Conservation (phyloP, 2,113 vertebrate genomes). For the Ceyx cyanopectus region DNA sequence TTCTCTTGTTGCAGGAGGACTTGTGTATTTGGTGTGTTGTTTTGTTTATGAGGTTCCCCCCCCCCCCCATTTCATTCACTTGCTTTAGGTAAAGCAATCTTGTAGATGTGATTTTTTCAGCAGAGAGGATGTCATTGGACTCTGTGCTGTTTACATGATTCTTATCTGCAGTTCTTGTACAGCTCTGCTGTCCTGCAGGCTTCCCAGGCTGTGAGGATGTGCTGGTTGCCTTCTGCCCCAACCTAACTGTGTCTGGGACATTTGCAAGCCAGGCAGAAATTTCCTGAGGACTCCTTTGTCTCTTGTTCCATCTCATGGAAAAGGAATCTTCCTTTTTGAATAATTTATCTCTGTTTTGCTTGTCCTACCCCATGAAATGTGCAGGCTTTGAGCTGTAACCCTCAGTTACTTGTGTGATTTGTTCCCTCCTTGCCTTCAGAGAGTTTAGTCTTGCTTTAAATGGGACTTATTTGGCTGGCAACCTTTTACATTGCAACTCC, state of each 20-base stretch:
- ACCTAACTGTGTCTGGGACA: background rate
- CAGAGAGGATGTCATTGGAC: background rate
- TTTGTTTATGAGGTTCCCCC: no score
- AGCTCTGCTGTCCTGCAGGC: background rate
- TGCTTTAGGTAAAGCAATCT: background rate
- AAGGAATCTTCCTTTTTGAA: background rate
- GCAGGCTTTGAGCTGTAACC: slow-evolving; percentile 19
- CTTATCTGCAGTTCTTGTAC: background rate
- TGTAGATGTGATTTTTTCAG: background rate
- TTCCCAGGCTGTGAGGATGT: accelerated
- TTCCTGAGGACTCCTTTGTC: slow-evolving; percentile 6
- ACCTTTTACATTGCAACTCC: background rate
- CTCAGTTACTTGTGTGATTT: background rate
- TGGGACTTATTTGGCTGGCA: background rate
- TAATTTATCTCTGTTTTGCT: slow-evolving; percentile 4
- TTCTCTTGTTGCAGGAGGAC: background rate
- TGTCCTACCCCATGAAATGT: background rate
- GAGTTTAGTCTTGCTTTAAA: slow-evolving; percentile 42
- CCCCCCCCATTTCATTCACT: background rate
- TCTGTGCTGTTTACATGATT: background rate
- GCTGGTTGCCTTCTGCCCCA: accelerated
- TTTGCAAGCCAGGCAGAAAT: background rate
- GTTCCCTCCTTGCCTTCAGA: slow-evolving; percentile 12
- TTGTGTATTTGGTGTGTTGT: background rate
- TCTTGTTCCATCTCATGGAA: background rate